Evolutionary conservation across 64 coral and sea anemone genomes (phyloP).

Genomic region (Actinia equina): DNA sequence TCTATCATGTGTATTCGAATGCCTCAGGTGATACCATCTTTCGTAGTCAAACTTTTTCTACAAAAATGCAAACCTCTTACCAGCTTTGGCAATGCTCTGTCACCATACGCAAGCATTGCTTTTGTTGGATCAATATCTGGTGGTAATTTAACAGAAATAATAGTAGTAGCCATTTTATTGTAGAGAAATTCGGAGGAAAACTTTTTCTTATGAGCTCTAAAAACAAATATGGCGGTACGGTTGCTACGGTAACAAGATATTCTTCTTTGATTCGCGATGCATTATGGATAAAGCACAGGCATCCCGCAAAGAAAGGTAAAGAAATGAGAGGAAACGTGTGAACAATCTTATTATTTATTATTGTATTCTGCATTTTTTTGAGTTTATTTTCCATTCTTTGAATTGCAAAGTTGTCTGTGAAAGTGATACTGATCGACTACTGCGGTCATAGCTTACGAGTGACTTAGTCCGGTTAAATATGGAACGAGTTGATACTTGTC

Average conservation of each 20-base stretch:
- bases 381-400: too few species aligned
- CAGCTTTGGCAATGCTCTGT: slow-evolving; percentile 86
- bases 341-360: too few species aligned
- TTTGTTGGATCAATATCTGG: slow-evolving; percentile 96
- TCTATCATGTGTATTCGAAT: too few species aligned
- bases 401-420: too few species aligned
- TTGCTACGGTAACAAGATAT: slow-evolving; percentile 65
- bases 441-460: too few species aligned
- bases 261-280: neutral
- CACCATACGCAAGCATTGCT: slow-evolving; percentile 87
- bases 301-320: neutral
- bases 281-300: neutral
- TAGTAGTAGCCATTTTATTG: slow-evolving; percentile 73
- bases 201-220: neutral
- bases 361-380: too few species aligned
- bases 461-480: too few species aligned
- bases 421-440: too few species aligned
- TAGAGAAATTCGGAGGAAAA: neutral
- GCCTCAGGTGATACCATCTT: neutral
- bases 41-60: neutral
- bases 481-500: too few species aligned
- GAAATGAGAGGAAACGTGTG: too few species aligned
- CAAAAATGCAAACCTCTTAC: slow-evolving; percentile 28
- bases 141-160: slow-evolving; percentile 86
- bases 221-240: slow-evolving; percentile 83